Base-by-base conservation (phyloP, 2,888 invertebrate genomes). In the Rhagonycha fulva region DNA sequence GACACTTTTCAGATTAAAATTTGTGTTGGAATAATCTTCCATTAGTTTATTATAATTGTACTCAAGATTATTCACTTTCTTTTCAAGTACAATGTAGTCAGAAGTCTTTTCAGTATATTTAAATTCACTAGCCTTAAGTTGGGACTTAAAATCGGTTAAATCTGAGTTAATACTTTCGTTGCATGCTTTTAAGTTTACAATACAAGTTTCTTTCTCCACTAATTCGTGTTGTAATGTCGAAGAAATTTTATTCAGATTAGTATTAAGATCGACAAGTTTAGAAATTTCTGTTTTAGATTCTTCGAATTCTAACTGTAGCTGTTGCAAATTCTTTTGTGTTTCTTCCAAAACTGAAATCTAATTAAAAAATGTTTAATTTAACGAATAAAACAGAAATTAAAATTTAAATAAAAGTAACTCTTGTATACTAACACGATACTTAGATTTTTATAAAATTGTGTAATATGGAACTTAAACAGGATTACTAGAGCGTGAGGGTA, bases 1-100 rank as follows among this genome's bases (percentile, higher is more conserved):
- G 11, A 75, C 62, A 32, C 68, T 70, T 19, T 76, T 62, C 12
- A 81, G 66, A 24, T 75, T 74, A 12, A 73, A 67, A 12, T 77
- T 72, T 60, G 75, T 76, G 11, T 69, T 62, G 12, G 76, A 78
- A 23, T 77, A 79, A 60, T 79, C 73, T 67, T 68, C 63, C 24
- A 66, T 69, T 60, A 76, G 26, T 5, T 70, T 62, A 10, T 78
- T 69, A 62, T 79, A 79, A 62, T 80, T 61, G 9, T 24, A 9
- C 28, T 76, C 74, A 11, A 79, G 47, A 60, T 67, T 24, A 23
- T 72, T 63, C 0, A 78, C 70, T 62, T 75, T 23, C 19, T 75
- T 26, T 63, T 75, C 75, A n/a, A 78, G 32, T n/a, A 19, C 5
- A 60, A 62, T 14, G 61, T 47, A 71, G 28, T 62, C 62, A 30